phyloP scores from a whole-genome alignment of 2,888 invertebrate genomes.

The Thera obeliscata region DNA sequence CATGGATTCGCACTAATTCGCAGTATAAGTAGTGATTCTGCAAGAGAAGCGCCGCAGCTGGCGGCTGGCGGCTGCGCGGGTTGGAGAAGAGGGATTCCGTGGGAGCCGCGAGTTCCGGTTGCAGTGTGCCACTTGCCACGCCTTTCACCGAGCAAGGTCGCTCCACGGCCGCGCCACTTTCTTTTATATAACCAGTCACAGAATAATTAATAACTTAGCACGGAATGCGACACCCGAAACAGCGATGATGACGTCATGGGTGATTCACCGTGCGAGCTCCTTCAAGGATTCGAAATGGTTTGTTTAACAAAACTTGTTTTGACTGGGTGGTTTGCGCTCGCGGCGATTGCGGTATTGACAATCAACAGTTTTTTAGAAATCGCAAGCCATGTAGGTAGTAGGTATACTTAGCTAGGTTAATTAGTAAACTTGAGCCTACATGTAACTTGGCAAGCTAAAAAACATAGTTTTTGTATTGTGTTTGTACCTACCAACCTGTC shows the following conservation, averaged over 20 bases:
- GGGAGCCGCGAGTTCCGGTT: conserved; percentile 80
- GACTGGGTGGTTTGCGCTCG: conserved; percentile 5
- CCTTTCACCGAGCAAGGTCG: conserved; percentile 83
- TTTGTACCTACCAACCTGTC: too few relatives aligned
- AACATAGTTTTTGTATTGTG: too few relatives aligned
- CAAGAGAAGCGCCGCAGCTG: background rate
- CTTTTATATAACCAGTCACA: conserved; percentile 76
- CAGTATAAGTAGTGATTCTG: conserved; percentile 25
- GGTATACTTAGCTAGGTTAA: too few relatives aligned
- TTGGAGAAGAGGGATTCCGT: conserved; percentile 71
- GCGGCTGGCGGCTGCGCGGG: conserved; percentile 38
- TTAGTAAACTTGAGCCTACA: too few relatives aligned
- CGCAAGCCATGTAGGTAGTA: background rate
- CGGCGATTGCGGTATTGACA: conserved; percentile 2
- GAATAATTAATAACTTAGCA: conserved; percentile 39
- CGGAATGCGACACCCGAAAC: conserved; percentile 81
- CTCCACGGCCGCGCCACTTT: conserved; percentile 81
- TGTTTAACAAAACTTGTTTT: conserved; percentile 28
- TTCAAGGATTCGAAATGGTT: conserved; percentile 25
- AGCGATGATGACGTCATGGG: conserved; percentile 73
- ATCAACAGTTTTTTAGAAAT: conserved; percentile 6
- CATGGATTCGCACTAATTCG: conserved; percentile 26
- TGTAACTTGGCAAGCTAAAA: too few relatives aligned
- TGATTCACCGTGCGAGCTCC: conserved; percentile 65
- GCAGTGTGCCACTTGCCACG: conserved; percentile 76